Percentiles rank a stretch among this genome's conserved stretches.
These are phyloP conservation scores for Amphiprion clarkii DNA, from an alignment of 2,797 vertebrate species.

Conservation along the genomic window DNA sequence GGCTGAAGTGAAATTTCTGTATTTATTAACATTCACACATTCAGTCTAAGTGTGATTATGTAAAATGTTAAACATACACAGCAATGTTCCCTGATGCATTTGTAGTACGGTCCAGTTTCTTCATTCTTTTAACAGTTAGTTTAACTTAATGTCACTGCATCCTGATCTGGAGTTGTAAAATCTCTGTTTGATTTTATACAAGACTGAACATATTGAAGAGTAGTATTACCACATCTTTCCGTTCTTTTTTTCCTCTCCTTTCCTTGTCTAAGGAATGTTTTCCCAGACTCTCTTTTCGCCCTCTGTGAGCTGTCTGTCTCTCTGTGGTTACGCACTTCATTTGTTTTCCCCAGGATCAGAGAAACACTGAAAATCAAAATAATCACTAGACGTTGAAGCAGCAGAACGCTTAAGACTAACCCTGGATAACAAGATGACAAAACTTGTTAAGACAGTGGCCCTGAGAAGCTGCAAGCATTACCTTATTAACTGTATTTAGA, in stretches of 20 bases:
- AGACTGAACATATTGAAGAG: slow-evolving; percentile 38
- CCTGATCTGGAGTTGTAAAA: slow-evolving; percentile 19
- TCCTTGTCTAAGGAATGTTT: slow-evolving; percentile 78
- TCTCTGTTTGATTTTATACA: slow-evolving; percentile 27
- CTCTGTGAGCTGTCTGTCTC: slow-evolving; percentile 78
- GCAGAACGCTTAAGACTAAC: slow-evolving; percentile 55
- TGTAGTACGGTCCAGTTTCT: neutral
- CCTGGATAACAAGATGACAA: slow-evolving; percentile 78
- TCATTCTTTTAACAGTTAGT: slow-evolving; percentile 10
- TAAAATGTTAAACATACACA: slow-evolving; percentile 18
- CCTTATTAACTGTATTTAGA: slow-evolving; percentile 16
- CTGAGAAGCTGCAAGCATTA: slow-evolving; percentile 27
- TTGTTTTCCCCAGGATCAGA: slow-evolving; percentile 83
- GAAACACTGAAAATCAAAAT: slow-evolving; percentile 79
- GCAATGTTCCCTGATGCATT: slow-evolving; percentile 6
- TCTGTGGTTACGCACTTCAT: slow-evolving; percentile 84
- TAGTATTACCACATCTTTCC: slow-evolving; percentile 57
- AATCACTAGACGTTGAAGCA: slow-evolving; percentile 77
- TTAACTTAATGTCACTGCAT: neutral
- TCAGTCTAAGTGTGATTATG: slow-evolving; percentile 21
- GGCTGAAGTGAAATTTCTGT: slow-evolving; percentile 14
- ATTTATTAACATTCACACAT: slow-evolving; percentile 25
- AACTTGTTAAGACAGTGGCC: slow-evolving; percentile 42
- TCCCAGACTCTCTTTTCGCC: slow-evolving; percentile 80
- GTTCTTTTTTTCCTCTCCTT: slow-evolving; percentile 44